Percentiles rank a stretch among this genome's conserved stretches.
Evolutionary conservation across 2,113 vertebrate genomes (phyloP).

Genomic region (Mola mola): DNA sequence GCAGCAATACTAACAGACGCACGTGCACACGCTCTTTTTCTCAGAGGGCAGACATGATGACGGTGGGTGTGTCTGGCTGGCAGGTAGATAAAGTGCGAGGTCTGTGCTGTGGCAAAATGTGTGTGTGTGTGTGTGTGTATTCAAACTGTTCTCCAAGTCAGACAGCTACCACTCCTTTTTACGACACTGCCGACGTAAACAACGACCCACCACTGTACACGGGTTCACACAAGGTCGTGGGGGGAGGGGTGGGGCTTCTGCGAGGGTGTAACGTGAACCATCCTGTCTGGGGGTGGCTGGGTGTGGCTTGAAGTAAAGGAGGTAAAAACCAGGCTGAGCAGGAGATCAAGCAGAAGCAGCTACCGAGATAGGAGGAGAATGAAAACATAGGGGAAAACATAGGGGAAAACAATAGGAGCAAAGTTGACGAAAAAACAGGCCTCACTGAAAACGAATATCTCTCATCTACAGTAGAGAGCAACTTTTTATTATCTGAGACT

Average conservation of each 20-base stretch:
- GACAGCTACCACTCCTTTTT: conserved; percentile 31
- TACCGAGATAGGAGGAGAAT: conserved; percentile 34
- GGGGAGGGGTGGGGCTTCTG: not conserved
- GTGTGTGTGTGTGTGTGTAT: conserved; percentile 9
- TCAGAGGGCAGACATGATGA: conserved; percentile 53
- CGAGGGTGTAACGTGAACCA: conserved; percentile 60
- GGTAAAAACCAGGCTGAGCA: conserved; percentile 57
- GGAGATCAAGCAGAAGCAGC: conserved; percentile 51
- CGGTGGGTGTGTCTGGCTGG: conserved; percentile 61
- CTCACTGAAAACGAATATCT: too few relatives aligned
- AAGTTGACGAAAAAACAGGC: too few relatives aligned
- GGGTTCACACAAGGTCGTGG: conserved; percentile 46
- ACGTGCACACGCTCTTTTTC: conserved; percentile 24
- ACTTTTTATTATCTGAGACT: too few relatives aligned
- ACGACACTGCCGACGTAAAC: conserved; percentile 31
- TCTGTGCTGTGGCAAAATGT: conserved; percentile 20
- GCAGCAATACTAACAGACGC: conserved; percentile 20
- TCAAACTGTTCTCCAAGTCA: conserved; percentile 14
- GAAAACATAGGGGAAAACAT: conserved; percentile 43
- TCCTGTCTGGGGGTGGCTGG: conserved; percentile 52
- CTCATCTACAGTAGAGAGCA: too few relatives aligned
- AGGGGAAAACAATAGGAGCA: not conserved
- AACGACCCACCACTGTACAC: conserved; percentile 18
- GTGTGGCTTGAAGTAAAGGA: conserved; percentile 66
- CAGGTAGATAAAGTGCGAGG: conserved; percentile 56